These are phyloP conservation scores for Crypturellus tataupa DNA, from an alignment of 2,797 vertebrate species.

Conservation along the genomic window DNA sequence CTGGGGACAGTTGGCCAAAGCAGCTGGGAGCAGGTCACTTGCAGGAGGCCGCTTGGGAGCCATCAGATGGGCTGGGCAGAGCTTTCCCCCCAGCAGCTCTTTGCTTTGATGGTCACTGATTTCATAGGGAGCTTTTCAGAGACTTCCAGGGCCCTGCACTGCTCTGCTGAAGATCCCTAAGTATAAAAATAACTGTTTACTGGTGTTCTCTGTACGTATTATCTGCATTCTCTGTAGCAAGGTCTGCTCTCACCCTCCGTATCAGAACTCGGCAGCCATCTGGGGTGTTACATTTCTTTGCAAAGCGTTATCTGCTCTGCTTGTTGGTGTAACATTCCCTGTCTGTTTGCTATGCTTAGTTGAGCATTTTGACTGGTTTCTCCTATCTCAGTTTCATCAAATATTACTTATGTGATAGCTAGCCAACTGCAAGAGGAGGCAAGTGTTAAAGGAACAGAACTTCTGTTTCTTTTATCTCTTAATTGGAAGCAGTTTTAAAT, in stretches of 20 bases:
- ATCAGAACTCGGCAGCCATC: neutral
- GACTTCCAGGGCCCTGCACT: neutral
- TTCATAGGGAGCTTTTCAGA: neutral
- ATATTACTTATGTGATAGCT: neutral
- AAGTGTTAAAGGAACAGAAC: neutral
- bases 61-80: neutral
- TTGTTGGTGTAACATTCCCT: neutral
- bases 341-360: neutral
- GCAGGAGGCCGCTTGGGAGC: accelerated
- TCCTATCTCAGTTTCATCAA: neutral
- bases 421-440: neutral
- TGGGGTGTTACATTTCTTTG: neutral
- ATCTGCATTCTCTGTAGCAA: neutral
- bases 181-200: neutral
- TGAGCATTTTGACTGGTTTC: neutral
- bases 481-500: neutral
- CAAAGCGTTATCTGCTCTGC: neutral
- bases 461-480: neutral
- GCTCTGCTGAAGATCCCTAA: neutral
- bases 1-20: neutral
- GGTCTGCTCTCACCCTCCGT: neutral
- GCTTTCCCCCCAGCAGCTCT: neutral
- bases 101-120: neutral
- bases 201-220: neutral
- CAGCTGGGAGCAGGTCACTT: neutral